Evolutionary conservation across 2,113 vertebrate genomes (phyloP).

Genomic region (Cervus canadensis): DNA sequence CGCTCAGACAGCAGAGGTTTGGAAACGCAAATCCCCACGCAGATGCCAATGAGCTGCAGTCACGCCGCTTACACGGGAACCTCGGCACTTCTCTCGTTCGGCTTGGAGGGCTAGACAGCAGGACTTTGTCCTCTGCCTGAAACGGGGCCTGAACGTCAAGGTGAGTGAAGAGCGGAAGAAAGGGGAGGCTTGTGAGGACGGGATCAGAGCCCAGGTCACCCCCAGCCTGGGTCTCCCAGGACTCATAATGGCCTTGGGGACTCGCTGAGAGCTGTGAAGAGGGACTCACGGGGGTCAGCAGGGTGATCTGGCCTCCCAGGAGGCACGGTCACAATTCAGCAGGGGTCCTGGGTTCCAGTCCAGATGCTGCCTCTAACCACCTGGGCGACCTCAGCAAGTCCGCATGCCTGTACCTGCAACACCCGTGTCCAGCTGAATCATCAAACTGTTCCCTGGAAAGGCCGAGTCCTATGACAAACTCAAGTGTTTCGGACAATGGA

Average conservation of each 20-base stretch:
- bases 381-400: background rate
- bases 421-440: background rate
- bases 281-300: background rate
- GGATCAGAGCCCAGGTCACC: background rate
- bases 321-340: background rate
- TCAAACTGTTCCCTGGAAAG: background rate
- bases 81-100: background rate
- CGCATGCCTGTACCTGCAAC: background rate
- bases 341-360: background rate
- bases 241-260: fast-evolving
- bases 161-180: background rate
- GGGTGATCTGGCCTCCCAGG: background rate
- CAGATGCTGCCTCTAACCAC: background rate
- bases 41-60: background rate
- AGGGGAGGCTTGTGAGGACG: background rate
- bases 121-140: background rate
- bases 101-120: background rate
- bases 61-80: background rate
- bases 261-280: background rate
- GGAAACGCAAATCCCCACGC: background rate
- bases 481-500: background rate
- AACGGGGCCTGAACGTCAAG: background rate
- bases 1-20: background rate
- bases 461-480: fast-evolving
- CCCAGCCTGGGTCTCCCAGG: background rate